Conservation (phyloP, 1,140 invertebrate genomes). For the Aphis craccivora region DNA sequence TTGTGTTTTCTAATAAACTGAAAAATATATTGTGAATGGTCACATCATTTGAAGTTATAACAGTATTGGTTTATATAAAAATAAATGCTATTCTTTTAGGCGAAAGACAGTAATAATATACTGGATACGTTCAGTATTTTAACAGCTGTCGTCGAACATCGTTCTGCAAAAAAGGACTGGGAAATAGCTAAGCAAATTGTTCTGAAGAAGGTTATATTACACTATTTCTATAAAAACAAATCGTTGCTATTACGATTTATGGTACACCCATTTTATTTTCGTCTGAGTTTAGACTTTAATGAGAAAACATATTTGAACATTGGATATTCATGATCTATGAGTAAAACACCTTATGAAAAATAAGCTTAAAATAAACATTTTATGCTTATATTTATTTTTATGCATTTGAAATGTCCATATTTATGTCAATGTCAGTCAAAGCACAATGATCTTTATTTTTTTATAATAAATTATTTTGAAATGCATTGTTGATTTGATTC, state of each 20-base stretch:
- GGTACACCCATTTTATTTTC: slow-evolving; percentile 18
- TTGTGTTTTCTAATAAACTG: neutral
- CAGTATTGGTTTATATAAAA: slow-evolving; percentile 13
- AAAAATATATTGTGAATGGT: neutral
- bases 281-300: neutral
- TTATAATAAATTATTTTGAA: neutral
- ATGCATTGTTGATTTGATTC: neutral
- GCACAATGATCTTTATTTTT: neutral
- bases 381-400: neutral
- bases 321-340: neutral
- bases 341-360: neutral
- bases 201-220: neutral
- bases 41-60: neutral
- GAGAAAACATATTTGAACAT: slow-evolving; percentile 12
- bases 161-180: slow-evolving; percentile 20
- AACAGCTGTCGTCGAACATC: slow-evolving; percentile 31
- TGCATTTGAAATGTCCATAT: neutral
- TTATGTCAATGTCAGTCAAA: neutral
- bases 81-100: neutral
- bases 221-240: slow-evolving; percentile 33
- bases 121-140: neutral
- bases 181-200: slow-evolving; percentile 31
- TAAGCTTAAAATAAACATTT: neutral
- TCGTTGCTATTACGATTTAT: neutral
- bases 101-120: neutral